A percentile compares a stretch with the other conserved stretches of the same genome.
Evolutionary conservation across 2,888 invertebrate genomes (phyloP).

Genomic region (Pelosia muscerda): DNA sequence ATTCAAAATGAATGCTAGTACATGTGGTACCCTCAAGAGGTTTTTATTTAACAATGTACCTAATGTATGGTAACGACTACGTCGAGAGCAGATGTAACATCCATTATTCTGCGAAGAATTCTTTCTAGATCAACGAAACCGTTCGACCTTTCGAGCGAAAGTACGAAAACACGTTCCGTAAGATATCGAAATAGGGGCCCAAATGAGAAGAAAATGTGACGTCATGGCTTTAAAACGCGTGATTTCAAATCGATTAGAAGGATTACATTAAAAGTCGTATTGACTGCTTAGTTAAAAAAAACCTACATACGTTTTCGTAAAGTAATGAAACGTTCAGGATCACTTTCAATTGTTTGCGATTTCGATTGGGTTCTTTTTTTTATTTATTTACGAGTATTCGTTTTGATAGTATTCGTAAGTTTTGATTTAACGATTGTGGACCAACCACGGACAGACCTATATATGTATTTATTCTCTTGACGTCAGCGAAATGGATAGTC

Average conservation of each 20-base stretch:
- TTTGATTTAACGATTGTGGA: not conserved
- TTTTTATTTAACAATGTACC: slow-evolving; percentile 8
- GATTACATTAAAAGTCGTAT: no score
- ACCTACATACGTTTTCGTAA: no score
- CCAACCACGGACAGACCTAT: slow-evolving; percentile 3
- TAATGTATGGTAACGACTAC: slow-evolving; percentile 24
- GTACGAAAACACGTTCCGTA: slow-evolving; percentile 2
- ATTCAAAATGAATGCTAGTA: not conserved
- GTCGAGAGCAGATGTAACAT: slow-evolving; percentile 17
- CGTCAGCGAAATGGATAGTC: slow-evolving; percentile 55
- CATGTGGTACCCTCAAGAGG: not conserved
- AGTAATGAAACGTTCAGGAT: no score
- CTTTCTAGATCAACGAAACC: not conserved
- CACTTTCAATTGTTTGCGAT: no score
- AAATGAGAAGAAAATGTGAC: not conserved
- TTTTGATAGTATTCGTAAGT: not conserved
- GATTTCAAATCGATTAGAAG: not conserved
- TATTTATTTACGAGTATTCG: no score
- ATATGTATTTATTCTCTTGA: slow-evolving; percentile 40
- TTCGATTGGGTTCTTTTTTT: no score
- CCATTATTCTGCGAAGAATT: slow-evolving; percentile 28
- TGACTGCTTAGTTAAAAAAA: no score
- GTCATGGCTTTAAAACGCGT: not conserved
- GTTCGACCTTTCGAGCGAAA: slow-evolving; percentile 20
- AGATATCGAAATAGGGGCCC: not conserved